Conservation (phyloP, 2,113 vertebrate genomes). For the Thunnus thynnus region DNA sequence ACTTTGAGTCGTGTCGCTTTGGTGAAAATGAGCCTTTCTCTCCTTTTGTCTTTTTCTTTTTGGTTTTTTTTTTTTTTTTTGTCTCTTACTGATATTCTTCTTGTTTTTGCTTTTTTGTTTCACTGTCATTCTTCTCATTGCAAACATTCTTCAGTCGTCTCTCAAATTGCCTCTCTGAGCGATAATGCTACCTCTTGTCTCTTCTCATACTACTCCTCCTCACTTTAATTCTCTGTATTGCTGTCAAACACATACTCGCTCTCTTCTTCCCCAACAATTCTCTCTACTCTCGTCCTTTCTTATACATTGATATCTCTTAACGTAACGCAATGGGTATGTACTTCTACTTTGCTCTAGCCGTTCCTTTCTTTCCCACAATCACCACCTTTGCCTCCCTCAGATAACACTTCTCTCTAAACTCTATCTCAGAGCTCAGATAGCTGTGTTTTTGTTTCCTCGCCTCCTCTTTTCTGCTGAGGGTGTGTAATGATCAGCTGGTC, state of each 20-base stretch:
- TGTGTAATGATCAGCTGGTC: slow-evolving; percentile 32
- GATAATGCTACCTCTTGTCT: slow-evolving; percentile 33
- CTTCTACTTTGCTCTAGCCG: background rate
- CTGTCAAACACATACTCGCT: background rate
- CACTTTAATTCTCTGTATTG: background rate
- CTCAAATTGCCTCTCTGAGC: background rate
- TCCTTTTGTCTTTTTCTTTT: background rate
- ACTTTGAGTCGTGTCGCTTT: background rate
- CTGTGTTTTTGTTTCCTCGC: slow-evolving; percentile 1
- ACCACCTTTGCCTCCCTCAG: slow-evolving; percentile 21
- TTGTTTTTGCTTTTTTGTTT: slow-evolving; percentile 38
- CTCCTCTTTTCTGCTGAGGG: slow-evolving; percentile 30
- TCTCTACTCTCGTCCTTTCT: slow-evolving; percentile 6
- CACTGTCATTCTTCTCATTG: background rate
- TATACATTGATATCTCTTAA: slow-evolving; percentile 9
- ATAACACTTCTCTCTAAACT: slow-evolving; percentile 39
- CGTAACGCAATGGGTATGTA: slow-evolving; percentile 1
- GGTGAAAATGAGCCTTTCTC: slow-evolving; percentile 33
- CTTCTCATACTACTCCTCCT: slow-evolving; percentile 8
- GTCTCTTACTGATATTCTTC: background rate
- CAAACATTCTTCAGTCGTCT: slow-evolving; percentile 17
- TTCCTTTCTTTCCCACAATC: slow-evolving; percentile 17
- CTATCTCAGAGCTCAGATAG: slow-evolving; percentile 11
- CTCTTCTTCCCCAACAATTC: background rate
- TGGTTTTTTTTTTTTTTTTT: background rate